Percentiles rank a stretch among this genome's conserved stretches.
Evolutionary conservation across 2,888 invertebrate genomes (phyloP).

Genomic region (Pyrocoelia pectoralis): DNA sequence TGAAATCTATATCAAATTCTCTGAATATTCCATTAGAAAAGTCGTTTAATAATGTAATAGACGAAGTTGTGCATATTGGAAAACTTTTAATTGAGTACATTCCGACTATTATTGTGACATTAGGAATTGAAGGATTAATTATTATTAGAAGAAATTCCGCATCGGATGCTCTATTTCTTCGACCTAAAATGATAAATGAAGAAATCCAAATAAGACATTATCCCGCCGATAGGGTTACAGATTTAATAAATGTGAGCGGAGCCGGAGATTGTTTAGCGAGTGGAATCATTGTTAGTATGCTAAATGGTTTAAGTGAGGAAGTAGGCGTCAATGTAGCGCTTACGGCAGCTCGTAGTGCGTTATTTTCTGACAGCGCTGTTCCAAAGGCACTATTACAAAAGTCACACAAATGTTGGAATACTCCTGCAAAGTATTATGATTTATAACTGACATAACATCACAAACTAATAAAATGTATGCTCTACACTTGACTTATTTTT

Average conservation of each 20-base stretch:
- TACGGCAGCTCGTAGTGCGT: slow-evolving; percentile 67
- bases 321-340: slow-evolving; percentile 70
- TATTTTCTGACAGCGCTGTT: slow-evolving; percentile 69
- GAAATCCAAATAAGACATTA: slow-evolving; percentile 55
- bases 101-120: slow-evolving; percentile 68
- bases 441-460: not conserved
- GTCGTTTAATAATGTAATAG: slow-evolving; percentile 45
- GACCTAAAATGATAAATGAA: slow-evolving; percentile 18
- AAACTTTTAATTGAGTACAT: slow-evolving; percentile 60
- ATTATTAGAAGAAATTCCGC: slow-evolving; percentile 57
- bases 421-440: slow-evolving; percentile 13
- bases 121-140: slow-evolving; percentile 68
- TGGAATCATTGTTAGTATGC: slow-evolving; percentile 72
- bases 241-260: slow-evolving; percentile 79
- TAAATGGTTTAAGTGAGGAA: slow-evolving; percentile 65
- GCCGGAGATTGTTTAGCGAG: slow-evolving; percentile 82
- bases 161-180: slow-evolving; percentile 45
- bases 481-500: no score
- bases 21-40: slow-evolving; percentile 54
- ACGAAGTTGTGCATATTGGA: slow-evolving; percentile 51
- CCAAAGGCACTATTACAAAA: slow-evolving; percentile 53
- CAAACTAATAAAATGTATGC: not conserved
- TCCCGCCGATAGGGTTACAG: slow-evolving; percentile 55
- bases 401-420: slow-evolving; percentile 19
- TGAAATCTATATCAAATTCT: slow-evolving; percentile 70